Conservation (phyloP, 2,797 vertebrate species). For the Onychomys arenicola region DNA sequence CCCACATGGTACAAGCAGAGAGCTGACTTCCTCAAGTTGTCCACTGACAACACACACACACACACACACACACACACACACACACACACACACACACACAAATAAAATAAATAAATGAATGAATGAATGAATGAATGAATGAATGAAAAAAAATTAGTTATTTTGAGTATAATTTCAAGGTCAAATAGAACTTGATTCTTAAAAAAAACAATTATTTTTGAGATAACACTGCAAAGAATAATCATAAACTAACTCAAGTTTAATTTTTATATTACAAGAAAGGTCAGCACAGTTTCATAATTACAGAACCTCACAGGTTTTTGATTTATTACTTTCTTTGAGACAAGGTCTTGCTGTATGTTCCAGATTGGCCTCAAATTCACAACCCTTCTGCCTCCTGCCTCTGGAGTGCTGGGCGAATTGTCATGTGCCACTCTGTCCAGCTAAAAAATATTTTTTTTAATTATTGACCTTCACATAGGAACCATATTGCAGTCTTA, state of each 20-base stretch:
- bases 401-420: neutral
- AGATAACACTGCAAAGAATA: slow-evolving; percentile 39
- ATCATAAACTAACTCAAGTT: slow-evolving; percentile 40
- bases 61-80: too few relatives aligned
- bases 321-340: neutral
- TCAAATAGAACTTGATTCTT: slow-evolving; percentile 13
- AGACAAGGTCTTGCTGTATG: neutral
- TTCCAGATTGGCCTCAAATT: neutral
- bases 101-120: too few relatives aligned
- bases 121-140: neutral
- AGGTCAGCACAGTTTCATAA: slow-evolving; percentile 2
- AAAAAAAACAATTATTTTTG: slow-evolving; percentile 36
- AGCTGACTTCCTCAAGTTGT: neutral
- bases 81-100: neutral
- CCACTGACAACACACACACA: neutral
- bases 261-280: slow-evolving; percentile 34
- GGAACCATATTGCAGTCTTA: slow-evolving; percentile 43
- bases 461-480: neutral
- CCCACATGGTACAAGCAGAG: neutral
- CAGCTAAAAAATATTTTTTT: neutral
- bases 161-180: slow-evolving; percentile 44
- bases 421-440: neutral
- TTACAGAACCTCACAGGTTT: neutral
- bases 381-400: neutral
- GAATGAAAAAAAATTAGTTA: neutral